Evolutionary conservation across 1,140 invertebrate genomes (phyloP).

Genomic region (Globodera rostochiensis): DNA sequence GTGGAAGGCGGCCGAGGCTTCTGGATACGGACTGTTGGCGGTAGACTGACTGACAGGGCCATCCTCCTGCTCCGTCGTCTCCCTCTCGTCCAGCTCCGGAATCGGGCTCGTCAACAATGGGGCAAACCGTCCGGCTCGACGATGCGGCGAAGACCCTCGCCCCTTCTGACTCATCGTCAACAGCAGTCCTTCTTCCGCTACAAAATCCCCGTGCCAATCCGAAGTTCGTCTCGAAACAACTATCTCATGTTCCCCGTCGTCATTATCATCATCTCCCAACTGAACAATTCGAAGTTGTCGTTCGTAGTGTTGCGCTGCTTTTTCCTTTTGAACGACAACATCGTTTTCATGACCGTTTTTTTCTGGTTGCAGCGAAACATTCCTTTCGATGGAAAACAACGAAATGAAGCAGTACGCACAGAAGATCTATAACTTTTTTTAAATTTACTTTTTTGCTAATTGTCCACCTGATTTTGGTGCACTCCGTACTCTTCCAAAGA

Average conservation of each 20-base stretch:
- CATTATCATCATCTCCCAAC: constrained; percentile 12
- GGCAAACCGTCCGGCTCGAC: not conserved
- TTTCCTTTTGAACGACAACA: not conserved
- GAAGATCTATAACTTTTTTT: constrained; percentile 3
- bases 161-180: not conserved
- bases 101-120: constrained; percentile 18
- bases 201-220: not conserved
- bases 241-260: constrained; percentile 1
- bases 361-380: not conserved
- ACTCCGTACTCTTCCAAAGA: constrained; percentile 20
- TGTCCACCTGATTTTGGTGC: constrained; percentile 1
- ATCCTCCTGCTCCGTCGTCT: not conserved
- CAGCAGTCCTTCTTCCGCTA: not conserved
- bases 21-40: constrained; percentile 3
- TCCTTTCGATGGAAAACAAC: not conserved
- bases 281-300: constrained; percentile 24
- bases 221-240: not conserved
- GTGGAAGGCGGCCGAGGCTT: not conserved
- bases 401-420: constrained; percentile 27
- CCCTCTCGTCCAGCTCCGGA: constrained; percentile 17
- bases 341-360: not conserved
- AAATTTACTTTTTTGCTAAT: not conserved
- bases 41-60: not conserved
- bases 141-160: not conserved
- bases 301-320: constrained; percentile 6